A percentile compares a stretch with the other conserved stretches of the same genome.
Conservation (phyloP, 2,113 vertebrate genomes). For the Pteronura brasiliensis region DNA sequence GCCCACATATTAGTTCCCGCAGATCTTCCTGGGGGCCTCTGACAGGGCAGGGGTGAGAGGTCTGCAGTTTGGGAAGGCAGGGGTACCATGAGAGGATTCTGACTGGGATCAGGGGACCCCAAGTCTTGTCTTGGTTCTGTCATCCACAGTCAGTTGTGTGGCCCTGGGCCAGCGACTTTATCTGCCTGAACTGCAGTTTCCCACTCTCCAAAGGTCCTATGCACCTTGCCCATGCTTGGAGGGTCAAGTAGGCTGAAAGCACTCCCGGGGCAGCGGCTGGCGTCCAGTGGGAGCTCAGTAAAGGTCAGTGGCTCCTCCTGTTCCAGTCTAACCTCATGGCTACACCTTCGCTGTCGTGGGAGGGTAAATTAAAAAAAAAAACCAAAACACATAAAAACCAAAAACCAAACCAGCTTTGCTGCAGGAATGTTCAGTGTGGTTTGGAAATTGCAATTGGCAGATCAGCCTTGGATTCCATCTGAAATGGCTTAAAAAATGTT, state of each 20-base stretch:
- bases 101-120: background rate
- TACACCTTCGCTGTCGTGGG: background rate
- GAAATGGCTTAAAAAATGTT: background rate
- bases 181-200: accelerated
- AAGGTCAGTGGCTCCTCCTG: background rate
- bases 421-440: background rate
- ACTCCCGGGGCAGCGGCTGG: accelerated
- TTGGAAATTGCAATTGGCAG: background rate
- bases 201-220: background rate
- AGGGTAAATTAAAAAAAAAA: background rate
- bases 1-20: accelerated
- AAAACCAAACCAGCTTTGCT: background rate
- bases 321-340: background rate
- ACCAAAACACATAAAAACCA: background rate
- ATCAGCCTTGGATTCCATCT: background rate
- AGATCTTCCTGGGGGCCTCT: background rate
- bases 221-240: background rate
- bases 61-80: background rate
- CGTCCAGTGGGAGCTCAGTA: background rate
- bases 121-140: background rate
- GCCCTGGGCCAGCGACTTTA: background rate
- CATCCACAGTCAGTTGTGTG: background rate
- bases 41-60: background rate
- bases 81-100: background rate
- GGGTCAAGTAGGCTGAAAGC: background rate